phyloP scores from a whole-genome alignment of 2,113 vertebrate genomes.

The Merops nubicus region DNA sequence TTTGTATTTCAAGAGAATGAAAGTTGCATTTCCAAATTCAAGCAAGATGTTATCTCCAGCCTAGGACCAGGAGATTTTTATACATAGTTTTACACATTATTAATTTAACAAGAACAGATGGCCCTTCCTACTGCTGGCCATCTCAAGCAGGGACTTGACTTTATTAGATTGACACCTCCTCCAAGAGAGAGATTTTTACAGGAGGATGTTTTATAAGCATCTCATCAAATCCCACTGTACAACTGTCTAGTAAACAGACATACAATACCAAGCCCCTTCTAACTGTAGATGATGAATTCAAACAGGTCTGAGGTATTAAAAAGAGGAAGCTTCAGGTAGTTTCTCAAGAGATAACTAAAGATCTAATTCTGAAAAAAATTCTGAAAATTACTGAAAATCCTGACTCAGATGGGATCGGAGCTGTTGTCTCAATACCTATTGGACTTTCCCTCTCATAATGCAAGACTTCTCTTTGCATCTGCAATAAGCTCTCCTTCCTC shows the following conservation, averaged over 20 bases:
- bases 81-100: not conserved
- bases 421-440: not conserved
- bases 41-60: not conserved
- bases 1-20: not conserved
- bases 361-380: not conserved
- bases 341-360: not conserved
- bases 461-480: not conserved
- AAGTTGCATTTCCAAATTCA: not conserved
- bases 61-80: not conserved
- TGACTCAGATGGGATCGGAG: not conserved
- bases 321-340: not conserved
- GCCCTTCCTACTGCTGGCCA: not conserved
- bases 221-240: not conserved
- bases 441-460: not conserved
- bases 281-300: not conserved
- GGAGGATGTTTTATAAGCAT: not conserved
- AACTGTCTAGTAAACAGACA: not conserved
- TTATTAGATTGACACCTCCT: not conserved
- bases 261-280: not conserved
- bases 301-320: not conserved
- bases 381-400: no score
- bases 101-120: conserved; percentile 25
- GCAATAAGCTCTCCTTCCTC: not conserved
- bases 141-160: not conserved
- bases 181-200: not conserved